A percentile compares a stretch with the other conserved stretches of the same genome.
Evolutionary conservation across 2,888 invertebrate species (phyloP).

Genomic region (Cataglyphis livida): DNA sequence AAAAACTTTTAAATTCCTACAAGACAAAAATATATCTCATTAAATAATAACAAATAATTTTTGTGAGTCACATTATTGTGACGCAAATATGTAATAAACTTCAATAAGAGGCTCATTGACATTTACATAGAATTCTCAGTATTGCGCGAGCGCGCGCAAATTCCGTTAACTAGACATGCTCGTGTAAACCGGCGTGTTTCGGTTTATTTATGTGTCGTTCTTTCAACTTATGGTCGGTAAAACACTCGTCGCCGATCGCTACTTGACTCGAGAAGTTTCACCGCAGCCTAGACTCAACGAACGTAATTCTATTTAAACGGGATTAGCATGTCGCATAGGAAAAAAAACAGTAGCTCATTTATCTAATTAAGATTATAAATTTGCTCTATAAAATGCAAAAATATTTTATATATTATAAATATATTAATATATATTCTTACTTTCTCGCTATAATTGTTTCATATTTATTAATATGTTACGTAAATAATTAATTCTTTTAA

Average conservation of each 20-base stretch:
- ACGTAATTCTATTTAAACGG: conserved; percentile 66
- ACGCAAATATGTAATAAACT: background rate
- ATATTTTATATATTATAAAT: background rate
- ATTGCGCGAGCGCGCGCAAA: background rate
- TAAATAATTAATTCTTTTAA: background rate
- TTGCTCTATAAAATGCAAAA: background rate
- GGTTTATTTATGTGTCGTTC: conserved; percentile 78
- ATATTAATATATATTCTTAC: background rate
- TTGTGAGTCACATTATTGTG: background rate
- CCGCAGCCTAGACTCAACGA: conserved; percentile 59
- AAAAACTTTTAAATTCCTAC: background rate
- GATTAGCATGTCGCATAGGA: conserved; percentile 62
- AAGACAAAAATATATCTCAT: background rate
- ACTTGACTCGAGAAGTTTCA: conserved; percentile 69
- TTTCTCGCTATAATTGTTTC: too few relatives aligned
- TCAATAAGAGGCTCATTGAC: background rate
- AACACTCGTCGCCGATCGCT: conserved; percentile 77
- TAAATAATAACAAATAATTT: background rate
- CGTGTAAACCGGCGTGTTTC: conserved; percentile 62
- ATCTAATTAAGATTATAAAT: conserved; percentile 44
- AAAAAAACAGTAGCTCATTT: conserved; percentile 25
- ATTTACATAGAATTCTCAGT: conserved; percentile 5
- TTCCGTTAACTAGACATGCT: conserved; percentile 23
- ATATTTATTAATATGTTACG: background rate
- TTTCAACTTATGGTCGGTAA: conserved; percentile 76